phyloP scores from a whole-genome alignment of 2,888 invertebrate species.

The Galerucella pusilla region DNA sequence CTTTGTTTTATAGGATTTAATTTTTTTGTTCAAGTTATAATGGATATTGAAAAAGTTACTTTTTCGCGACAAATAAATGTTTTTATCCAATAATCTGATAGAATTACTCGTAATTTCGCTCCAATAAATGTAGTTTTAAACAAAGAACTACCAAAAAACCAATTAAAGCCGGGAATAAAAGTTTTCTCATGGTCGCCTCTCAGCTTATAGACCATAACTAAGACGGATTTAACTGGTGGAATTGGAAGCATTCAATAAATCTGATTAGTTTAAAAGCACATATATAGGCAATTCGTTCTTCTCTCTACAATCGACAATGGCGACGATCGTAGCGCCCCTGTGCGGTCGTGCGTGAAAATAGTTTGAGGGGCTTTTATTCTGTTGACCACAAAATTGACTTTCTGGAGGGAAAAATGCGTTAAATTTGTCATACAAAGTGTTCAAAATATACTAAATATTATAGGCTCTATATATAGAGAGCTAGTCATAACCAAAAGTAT shows the following conservation, averaged over 20 bases:
- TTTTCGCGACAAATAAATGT: too few relatives aligned
- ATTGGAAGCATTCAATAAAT: constrained; percentile 53
- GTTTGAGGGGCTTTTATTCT: constrained; percentile 54
- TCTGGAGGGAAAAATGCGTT: constrained; percentile 14
- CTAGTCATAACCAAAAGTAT: too few relatives aligned
- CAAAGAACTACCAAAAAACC: constrained; percentile 25
- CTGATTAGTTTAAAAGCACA: constrained; percentile 53
- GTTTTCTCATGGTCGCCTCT: constrained; percentile 41
- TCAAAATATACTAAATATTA: too few relatives aligned
- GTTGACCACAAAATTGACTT: constrained; percentile 58
- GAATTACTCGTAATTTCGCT: not conserved
- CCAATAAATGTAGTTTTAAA: not conserved
- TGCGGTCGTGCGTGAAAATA: constrained; percentile 54
- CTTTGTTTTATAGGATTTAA: too few relatives aligned
- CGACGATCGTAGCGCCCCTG: constrained; percentile 44
- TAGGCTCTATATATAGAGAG: too few relatives aligned
- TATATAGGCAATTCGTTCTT: constrained; percentile 43
- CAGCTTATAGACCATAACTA: constrained; percentile 49
- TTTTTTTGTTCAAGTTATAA: too few relatives aligned
- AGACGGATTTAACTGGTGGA: constrained; percentile 50
- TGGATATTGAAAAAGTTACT: too few relatives aligned
- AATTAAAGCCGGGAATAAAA: constrained; percentile 35
- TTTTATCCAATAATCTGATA: too few relatives aligned
- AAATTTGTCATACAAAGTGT: not conserved
- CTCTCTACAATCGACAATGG: constrained; percentile 36